Percentiles rank a stretch among this genome's conserved stretches.
phyloP scores from a whole-genome alignment of 2,888 invertebrate species.

The Cephonodes hylas region DNA sequence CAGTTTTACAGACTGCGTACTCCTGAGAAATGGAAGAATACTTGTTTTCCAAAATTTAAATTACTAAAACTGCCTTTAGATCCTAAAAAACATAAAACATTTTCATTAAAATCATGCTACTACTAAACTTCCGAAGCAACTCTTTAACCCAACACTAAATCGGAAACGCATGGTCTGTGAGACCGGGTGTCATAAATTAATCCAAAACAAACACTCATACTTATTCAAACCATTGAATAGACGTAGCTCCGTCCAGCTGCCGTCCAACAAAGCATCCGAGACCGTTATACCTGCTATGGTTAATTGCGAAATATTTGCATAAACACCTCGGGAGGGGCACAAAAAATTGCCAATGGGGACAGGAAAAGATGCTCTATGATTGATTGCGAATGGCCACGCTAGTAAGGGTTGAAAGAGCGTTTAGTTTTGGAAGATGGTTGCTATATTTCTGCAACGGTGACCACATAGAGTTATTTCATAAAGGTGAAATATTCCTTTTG shows the following conservation, averaged over 20 bases:
- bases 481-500: too few relatives aligned
- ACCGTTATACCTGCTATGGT: slow-evolving; percentile 60
- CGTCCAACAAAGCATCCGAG: slow-evolving; percentile 49
- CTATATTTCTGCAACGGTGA: too few relatives aligned
- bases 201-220: not conserved
- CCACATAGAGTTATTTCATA: too few relatives aligned
- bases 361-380: slow-evolving; percentile 44
- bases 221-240: not conserved
- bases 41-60: too few relatives aligned
- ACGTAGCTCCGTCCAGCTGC: slow-evolving; percentile 53
- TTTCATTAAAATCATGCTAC: not conserved
- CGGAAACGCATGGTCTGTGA: not conserved
- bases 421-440: not conserved
- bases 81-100: not conserved
- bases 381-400: slow-evolving; percentile 52
- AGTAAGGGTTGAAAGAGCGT: slow-evolving; percentile 22
- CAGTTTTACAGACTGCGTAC: too few relatives aligned
- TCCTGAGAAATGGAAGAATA: too few relatives aligned
- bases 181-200: not conserved
- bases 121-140: not conserved
- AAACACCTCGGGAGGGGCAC: slow-evolving; percentile 49
- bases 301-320: slow-evolving; percentile 75
- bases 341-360: slow-evolving; percentile 37
- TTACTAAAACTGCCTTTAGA: too few relatives aligned
- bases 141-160: not conserved